Evolutionary conservation across 1,140 invertebrate species (phyloP).

Genomic region (Nomia melanderi): DNA sequence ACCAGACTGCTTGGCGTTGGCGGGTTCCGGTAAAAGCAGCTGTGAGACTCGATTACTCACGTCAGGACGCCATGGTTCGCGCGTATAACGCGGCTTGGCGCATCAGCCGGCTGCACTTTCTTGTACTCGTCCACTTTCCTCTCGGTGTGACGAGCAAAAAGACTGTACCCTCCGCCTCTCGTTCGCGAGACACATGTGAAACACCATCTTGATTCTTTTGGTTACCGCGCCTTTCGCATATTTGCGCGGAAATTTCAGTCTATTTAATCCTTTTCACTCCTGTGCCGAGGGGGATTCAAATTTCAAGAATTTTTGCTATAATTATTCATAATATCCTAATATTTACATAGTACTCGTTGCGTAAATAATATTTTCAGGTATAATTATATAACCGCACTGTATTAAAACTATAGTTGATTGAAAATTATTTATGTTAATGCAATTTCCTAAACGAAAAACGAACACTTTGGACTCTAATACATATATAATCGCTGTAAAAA

Average conservation of each 20-base stretch:
- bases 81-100: constrained; percentile 12
- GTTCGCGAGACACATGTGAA: not conserved
- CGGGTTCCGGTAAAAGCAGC: constrained; percentile 68
- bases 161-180: not conserved
- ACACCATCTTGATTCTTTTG: not conserved
- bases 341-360: too few relatives aligned
- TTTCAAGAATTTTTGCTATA: too few relatives aligned
- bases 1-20: constrained; percentile 73
- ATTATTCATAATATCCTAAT: too few relatives aligned
- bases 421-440: too few relatives aligned
- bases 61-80: constrained; percentile 17
- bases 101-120: constrained; percentile 17
- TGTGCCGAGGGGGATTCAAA: too few relatives aligned
- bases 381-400: too few relatives aligned
- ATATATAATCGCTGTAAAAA: too few relatives aligned
- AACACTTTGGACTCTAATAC: too few relatives aligned
- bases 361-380: too few relatives aligned
- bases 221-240: not conserved
- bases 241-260: not conserved
- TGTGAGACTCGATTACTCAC: constrained; percentile 61
- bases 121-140: constrained; percentile 37
- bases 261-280: not conserved
- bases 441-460: too few relatives aligned
- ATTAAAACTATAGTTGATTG: too few relatives aligned
- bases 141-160: constrained; percentile 15